A percentile compares a stretch with the other conserved stretches of the same genome.
Evolutionary conservation across 92 coral and sea anemone genomes (phyloP).

Genomic region (Parazoanthus darwini): DNA sequence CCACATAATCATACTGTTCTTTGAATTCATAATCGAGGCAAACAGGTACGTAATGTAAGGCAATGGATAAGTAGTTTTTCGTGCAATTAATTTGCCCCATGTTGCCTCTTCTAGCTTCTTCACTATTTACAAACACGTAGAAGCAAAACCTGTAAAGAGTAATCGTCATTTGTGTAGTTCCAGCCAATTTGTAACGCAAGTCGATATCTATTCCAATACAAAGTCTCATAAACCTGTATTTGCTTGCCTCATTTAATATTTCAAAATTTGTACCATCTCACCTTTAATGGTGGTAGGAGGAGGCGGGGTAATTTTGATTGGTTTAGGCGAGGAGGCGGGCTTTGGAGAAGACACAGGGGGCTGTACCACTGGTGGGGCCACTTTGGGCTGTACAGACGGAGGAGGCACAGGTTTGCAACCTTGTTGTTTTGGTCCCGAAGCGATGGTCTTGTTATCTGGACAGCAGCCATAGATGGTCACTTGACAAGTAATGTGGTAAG

Average conservation of each 20-base stretch:
- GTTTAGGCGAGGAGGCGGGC: not conserved
- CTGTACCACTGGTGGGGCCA: slow-evolving; percentile 13
- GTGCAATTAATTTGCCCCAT: not conserved
- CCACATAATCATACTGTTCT: too few relatives aligned
- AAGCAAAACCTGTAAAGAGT: too few relatives aligned
- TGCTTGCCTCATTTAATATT: not conserved
- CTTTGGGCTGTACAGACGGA: slow-evolving; percentile 24
- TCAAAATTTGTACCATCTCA: not conserved
- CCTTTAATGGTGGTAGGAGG: slow-evolving; percentile 20
- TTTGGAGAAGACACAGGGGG: slow-evolving; percentile 1
- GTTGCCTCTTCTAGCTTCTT: not conserved
- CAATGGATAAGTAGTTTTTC: too few relatives aligned
- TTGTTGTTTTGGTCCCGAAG: slow-evolving; percentile 78
- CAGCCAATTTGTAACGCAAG: too few relatives aligned
- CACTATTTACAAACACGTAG: too few relatives aligned
- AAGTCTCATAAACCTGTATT: not conserved
- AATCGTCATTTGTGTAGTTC: too few relatives aligned
- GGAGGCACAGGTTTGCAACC: slow-evolving; percentile 63
- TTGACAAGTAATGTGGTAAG: slow-evolving; percentile 59
- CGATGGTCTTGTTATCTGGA: slow-evolving; percentile 81
- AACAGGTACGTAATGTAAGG: too few relatives aligned
- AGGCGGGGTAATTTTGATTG: not conserved
- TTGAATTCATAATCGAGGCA: too few relatives aligned
- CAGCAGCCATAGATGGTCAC: slow-evolving; percentile 82
- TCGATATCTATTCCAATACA: too few relatives aligned